Base-by-base conservation (phyloP, 2,113 vertebrate genomes). In the Pyxicephalus adspersus region DNA sequence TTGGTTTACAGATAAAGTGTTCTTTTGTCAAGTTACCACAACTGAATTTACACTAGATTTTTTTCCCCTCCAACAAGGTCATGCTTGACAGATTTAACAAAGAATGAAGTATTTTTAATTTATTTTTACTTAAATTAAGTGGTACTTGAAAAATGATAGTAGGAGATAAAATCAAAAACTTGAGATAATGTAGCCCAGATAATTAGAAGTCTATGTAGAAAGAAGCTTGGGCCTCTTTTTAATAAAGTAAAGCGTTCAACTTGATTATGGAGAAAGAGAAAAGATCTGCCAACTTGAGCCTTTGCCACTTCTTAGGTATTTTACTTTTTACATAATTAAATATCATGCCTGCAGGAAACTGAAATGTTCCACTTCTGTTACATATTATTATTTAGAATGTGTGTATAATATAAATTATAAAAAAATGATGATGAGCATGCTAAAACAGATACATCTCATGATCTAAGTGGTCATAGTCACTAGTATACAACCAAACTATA, bases 81-180 rank as follows among this genome's bases (percentile, higher is more conserved):
- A 25, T 4, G 31, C 72, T 76, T 64, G 45, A 64, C 26, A 64
- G 23, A 29, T 57, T 54, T 64, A 57, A 54, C 18, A 51, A 31
- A 50, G 19, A 22, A 51, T 29, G 25, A 31, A 76, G 61, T 19
- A 54, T 76, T 76, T 76, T 65, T 66, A 66, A 77, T 77, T 77
- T 77, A 76, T 34, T 71, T 84, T 74, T 85, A 86, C 50, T 0
- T 31, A 68, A 74, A 75, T 74, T 84, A 82, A 78, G 83, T 76
- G 83, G 77, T 26, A 61, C 63, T 64, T 64, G 74, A 77, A 82
- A 76, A 71, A 74, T 77, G 78, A 75, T 84, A 84, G 84, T 75
- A 81, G 86, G 85, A 86, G 85, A 83, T 71, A 85, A 84, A 84
- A 83, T 79, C 84, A 84, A 38, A 86, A 77, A 84, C 73, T 82